Evolutionary conservation across 2,113 vertebrate genomes (phyloP), one percentile per base, ranked within the genome.

Genomic region (Phalacrocorax pelagicus): DNA sequence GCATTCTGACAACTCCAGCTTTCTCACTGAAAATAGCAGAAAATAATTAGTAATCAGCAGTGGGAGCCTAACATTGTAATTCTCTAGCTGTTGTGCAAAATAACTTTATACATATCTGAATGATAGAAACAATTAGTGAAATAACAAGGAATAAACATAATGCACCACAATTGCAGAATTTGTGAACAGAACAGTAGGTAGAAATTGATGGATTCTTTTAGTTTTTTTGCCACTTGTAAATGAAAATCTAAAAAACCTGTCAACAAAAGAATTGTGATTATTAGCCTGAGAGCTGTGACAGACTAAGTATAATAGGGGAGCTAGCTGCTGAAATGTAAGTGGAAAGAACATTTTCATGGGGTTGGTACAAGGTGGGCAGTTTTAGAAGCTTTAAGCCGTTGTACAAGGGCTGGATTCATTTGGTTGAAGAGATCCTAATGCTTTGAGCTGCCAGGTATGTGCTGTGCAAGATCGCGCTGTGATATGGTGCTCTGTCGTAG

Each of bases 21-120:
- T 94, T 93, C 73, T 95, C 30, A 83, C 17, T 38, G 91, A 82
- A 70, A 94, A 79, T 84, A 61, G 83, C 86, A 91, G 42, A 94
- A 97, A 96, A 96, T 90, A 96, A 97, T 97, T 96, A 97, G 86
- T 84, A 94, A 87, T 86, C 79, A 92, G 44, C 47, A 87, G 74
- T 91, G 70, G 72, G 88, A 93, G 63, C 79, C 85, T 95, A 93
- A 93, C 69, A 52, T 86, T 91, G 83, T 95, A 96, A 93, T 96
- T 96, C 80, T 94, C 52, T 61, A 96, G 70, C 88, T 97, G 86
- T 92, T 97, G 69, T 95, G 62, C 14, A 92, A 92, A 96, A 91
- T 92, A 75, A 73, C 63, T 89, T 89, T n/a, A 27, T 88, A 90
- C 18, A 6, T 92, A 67, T 72, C 65, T 81, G 44, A 44, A 44